Base-by-base conservation (phyloP, 2,113 vertebrate species). In the Hydrochoerus hydrochaeris region DNA sequence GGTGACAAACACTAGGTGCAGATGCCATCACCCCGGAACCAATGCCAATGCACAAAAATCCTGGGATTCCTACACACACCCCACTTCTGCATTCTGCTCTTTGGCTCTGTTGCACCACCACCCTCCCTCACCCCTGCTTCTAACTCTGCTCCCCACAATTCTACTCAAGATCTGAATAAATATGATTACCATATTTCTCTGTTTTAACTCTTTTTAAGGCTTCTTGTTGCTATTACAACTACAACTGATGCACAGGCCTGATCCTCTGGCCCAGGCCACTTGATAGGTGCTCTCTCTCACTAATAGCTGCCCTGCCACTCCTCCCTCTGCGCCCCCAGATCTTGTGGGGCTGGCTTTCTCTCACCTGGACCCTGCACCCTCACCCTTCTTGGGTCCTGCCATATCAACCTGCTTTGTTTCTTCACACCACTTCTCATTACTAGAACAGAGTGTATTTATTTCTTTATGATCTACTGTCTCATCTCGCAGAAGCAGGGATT, bases 201-300 rank as follows among this genome's bases (percentile, higher is more conserved):
- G 71, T 84, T 91, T 82, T 22, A 52, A n/a, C n/a, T 26, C 57
- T 78, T 30, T 26, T 7, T 2, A 20, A 0, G 2, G 83, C n/a
- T 78, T 58, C 77, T 3, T 28, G 7, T 3, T n/a, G 32, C 58
- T 49, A 5, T 7, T 7, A 41, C 19, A 83, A 26, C 63, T 28
- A 44, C 26, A 69, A 35, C 69, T 19, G 82, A 26, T 1, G n/a
- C 57, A 32, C 69, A 46, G 78, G 54, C 46, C 22, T 9, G 38
- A 7, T 32, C 13, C 32, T 8, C 41, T 1, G 24, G 38, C 38
- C n/a, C 83, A 1, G 62, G 32, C 38, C 52, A 49, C 62, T 0
- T 0, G 71, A 22, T 1, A 0, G 24, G 32, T 5, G 12, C 58
- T 16, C 26, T 17, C 2, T 0, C 67, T 90, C n/a, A 30, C 65